Evolutionary conservation across 2,888 invertebrate genomes (phyloP).

Genomic region (Thera obeliscata): DNA sequence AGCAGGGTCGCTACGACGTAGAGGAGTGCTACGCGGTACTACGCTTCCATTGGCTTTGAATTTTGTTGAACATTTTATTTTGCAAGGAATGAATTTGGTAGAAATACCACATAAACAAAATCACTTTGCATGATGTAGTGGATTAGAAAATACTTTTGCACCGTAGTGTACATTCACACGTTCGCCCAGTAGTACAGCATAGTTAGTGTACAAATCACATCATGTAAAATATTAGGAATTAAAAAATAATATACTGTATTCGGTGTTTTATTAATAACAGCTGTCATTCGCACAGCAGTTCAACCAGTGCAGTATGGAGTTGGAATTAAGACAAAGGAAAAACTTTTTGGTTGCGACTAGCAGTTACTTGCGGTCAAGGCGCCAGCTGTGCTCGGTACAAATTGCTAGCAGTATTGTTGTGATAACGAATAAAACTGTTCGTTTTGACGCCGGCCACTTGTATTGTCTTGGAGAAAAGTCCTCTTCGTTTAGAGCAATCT

Average conservation of each 20-base stretch:
- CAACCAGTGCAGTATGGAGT: constrained; percentile 28
- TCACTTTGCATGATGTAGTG: too few relatives aligned
- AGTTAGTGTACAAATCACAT: too few relatives aligned
- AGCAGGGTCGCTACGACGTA: constrained; percentile 25
- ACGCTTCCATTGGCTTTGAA: constrained; percentile 16
- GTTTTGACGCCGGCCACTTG: constrained; percentile 46
- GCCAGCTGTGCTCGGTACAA: constrained; percentile 34
- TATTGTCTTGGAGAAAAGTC: constrained; percentile 50
- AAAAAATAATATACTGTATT: too few relatives aligned
- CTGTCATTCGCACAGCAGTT: constrained; percentile 28
- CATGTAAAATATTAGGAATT: too few relatives aligned
- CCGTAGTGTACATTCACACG: too few relatives aligned
- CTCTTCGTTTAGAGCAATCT: constrained; percentile 55
- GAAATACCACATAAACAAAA: too few relatives aligned
- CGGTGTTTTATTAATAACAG: constrained; percentile 4
- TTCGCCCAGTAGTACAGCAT: too few relatives aligned
- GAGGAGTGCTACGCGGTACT: constrained; percentile 20
- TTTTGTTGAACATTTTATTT: constrained; percentile 1
- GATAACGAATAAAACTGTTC: constrained; percentile 47
- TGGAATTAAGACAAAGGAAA: constrained; percentile 34
- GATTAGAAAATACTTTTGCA: too few relatives aligned
- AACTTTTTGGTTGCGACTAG: constrained; percentile 38
- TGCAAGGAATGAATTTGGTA: background rate
- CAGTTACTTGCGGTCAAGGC: constrained; percentile 31
- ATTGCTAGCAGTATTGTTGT: constrained; percentile 35